Evolutionary conservation across 37 sponge, comb jelly and placozoan species (phyloP).

Genomic region (Ianthella basta): DNA sequence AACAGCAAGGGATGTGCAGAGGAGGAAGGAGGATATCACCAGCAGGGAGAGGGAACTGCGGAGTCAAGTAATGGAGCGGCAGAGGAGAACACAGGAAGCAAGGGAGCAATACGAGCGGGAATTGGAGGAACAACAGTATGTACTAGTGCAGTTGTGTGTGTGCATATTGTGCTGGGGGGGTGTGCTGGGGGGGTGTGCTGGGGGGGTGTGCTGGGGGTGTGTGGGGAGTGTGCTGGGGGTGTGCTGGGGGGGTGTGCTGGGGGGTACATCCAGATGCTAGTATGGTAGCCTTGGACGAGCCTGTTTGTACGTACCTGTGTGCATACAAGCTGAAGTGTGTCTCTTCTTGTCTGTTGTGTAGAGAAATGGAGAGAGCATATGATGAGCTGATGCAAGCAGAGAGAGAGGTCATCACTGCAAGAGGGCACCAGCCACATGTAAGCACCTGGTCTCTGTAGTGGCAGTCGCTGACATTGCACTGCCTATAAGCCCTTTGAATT

Average conservation of each 20-base stretch:
- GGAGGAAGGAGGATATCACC: conserved; percentile 13
- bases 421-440: conserved; percentile 55
- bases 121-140: conserved; percentile 63
- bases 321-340: no score
- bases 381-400: conserved; percentile 49
- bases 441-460: not conserved
- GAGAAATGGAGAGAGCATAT: conserved; percentile 65
- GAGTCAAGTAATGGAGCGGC: conserved; percentile 53
- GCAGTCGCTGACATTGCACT: not conserved
- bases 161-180: no score
- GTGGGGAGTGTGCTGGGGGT: no score
- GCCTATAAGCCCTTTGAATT: not conserved
- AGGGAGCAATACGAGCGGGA: conserved; percentile 50
- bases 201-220: no score
- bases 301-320: no score
- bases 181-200: no score
- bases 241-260: no score
- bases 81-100: conserved; percentile 43
- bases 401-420: conserved; percentile 46
- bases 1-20: conserved; percentile 48
- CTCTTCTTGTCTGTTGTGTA: not conserved
- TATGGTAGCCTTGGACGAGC: no score
- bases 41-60: conserved; percentile 50
- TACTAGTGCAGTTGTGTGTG: not conserved
- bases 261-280: no score